These are phyloP conservation scores for Varroa destructor DNA, from an alignment of 1,140 invertebrate genomes.

Conservation along the genomic window DNA sequence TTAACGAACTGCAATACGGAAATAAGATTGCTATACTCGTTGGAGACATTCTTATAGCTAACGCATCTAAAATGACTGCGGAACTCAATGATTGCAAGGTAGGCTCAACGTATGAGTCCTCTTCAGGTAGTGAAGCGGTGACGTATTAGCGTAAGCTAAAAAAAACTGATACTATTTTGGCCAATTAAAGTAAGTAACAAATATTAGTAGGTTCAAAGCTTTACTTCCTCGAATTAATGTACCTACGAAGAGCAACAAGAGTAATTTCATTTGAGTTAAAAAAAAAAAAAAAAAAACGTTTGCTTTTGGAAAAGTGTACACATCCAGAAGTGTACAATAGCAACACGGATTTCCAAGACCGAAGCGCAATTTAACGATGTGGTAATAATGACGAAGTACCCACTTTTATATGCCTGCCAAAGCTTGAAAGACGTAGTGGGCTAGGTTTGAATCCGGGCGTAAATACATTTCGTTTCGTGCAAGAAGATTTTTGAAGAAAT, in stretches of 20 bases:
- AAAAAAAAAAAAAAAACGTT: no score
- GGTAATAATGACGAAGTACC: no score
- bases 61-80: conserved; percentile 71
- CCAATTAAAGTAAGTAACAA: not conserved
- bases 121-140: no score
- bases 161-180: not conserved
- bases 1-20: conserved; percentile 73
- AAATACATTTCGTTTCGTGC: not conserved
- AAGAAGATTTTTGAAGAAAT: no score
- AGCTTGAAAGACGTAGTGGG: no score
- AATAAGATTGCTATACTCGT: conserved; percentile 86
- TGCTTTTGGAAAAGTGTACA: no score
- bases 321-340: no score
- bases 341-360: no score
- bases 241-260: no score
- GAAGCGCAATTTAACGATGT: no score
- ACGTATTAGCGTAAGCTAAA: not conserved
- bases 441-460: not conserved
- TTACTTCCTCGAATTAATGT: not conserved
- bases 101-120: conserved; percentile 27
- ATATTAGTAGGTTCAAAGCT: not conserved
- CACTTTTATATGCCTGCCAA: no score
- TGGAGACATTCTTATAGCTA: conserved; percentile 80
- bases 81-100: conserved; percentile 59
- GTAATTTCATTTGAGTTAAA: no score